A percentile compares a stretch with the other conserved stretches of the same genome.
These are phyloP conservation scores for Tokudaia muenninki DNA, from an alignment of 2,797 vertebrate genomes.

Conservation along the genomic window DNA sequence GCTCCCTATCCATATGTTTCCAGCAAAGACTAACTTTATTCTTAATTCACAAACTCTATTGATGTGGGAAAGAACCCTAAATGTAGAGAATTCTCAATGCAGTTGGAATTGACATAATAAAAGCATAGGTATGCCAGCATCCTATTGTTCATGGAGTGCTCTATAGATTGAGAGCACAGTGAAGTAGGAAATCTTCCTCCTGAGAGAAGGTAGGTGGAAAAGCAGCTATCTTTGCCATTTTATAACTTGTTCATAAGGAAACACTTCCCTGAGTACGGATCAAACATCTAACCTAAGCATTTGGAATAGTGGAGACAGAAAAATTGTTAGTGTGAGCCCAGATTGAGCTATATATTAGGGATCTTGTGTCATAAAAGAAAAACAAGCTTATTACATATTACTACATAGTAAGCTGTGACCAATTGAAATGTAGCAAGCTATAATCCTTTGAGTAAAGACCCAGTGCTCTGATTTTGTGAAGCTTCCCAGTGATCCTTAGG, in stretches of 20 bases:
- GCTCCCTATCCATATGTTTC: background rate
- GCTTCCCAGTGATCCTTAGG: background rate
- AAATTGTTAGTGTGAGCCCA: background rate
- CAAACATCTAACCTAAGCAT: background rate
- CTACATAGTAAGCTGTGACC: background rate
- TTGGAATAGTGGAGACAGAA: background rate
- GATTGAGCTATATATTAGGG: background rate
- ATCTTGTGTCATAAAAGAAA: background rate
- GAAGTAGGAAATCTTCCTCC: background rate
- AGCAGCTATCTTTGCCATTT: background rate
- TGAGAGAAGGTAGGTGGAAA: background rate
- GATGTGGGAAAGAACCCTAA: background rate
- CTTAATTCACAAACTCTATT: background rate
- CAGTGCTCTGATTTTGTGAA: conserved; percentile 28
- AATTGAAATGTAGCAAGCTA: background rate
- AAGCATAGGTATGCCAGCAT: background rate
- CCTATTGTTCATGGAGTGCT: background rate
- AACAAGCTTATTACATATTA: background rate
- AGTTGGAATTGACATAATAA: background rate
- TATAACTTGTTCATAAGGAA: background rate
- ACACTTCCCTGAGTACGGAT: background rate
- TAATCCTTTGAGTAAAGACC: background rate
- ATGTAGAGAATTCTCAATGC: background rate
- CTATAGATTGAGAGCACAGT: background rate
- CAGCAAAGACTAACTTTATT: background rate